Conservation (phyloP, 2,888 invertebrate genomes). For the Eugnorisma glareosa region DNA sequence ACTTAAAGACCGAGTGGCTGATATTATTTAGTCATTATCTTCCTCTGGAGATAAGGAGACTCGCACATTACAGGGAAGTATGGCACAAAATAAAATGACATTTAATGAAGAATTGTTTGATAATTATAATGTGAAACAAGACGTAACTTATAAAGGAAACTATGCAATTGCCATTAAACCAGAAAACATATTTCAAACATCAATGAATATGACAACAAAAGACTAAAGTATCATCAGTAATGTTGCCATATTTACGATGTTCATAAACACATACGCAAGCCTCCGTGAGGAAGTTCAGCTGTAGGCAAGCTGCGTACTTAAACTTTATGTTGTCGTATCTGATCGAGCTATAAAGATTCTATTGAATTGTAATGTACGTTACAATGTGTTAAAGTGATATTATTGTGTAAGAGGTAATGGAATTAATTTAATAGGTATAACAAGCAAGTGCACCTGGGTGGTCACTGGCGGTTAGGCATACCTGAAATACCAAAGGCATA, state of each 20-base stretch:
- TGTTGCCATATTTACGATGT: slow-evolving; percentile 64
- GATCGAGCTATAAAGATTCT: slow-evolving; percentile 47
- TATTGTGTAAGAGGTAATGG: slow-evolving; percentile 6
- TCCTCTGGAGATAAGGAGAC: too few relatives aligned
- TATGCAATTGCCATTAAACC: slow-evolving; percentile 9
- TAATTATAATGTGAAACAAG: background rate
- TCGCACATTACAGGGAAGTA: too few relatives aligned
- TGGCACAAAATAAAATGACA: too few relatives aligned
- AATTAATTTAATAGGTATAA: background rate
- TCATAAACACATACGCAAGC: slow-evolving; percentile 67
- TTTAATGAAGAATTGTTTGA: background rate
- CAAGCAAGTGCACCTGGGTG: background rate
- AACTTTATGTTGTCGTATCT: slow-evolving; percentile 47
- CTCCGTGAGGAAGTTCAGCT: slow-evolving; percentile 14
- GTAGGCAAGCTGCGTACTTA: slow-evolving; percentile 40
- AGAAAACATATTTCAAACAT: background rate
- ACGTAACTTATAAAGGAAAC: background rate
- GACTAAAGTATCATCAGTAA: slow-evolving; percentile 65
- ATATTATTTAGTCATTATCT: too few relatives aligned
- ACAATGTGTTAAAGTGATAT: slow-evolving; percentile 35
- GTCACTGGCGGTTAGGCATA: background rate
- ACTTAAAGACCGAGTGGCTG: too few relatives aligned
- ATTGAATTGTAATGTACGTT: slow-evolving; percentile 47
- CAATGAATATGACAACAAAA: slow-evolving; percentile 48
- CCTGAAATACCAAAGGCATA: background rate